Evolutionary conservation across 2,797 vertebrate genomes (phyloP).

Genomic region (Spea hammondii): DNA sequence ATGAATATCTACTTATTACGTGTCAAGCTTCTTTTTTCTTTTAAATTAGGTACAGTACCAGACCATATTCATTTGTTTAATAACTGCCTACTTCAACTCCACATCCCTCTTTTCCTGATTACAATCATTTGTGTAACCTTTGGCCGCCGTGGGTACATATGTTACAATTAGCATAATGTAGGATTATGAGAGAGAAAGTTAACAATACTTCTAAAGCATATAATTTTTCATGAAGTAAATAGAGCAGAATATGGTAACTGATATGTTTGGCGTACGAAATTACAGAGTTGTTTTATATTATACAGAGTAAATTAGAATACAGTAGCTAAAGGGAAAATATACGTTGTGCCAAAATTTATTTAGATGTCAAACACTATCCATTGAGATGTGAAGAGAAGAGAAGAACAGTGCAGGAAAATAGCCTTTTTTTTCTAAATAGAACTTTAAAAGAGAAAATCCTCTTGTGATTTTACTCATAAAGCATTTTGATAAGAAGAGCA

Average conservation of each 20-base stretch:
- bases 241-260: slow-evolving; percentile 11
- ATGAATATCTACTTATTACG: no score
- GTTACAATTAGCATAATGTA: slow-evolving; percentile 33
- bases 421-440: no score
- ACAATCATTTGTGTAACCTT: slow-evolving; percentile 33
- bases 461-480: no score
- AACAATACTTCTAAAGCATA: slow-evolving; percentile 24
- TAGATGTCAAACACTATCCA: no score
- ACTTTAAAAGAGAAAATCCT: no score
- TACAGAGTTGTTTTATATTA: neutral
- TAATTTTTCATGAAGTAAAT: slow-evolving; percentile 31
- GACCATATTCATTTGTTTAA: slow-evolving; percentile 24
- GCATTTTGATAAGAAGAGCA: no score
- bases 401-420: no score
- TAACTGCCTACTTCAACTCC: slow-evolving; percentile 2
- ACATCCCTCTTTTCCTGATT: neutral
- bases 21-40: neutral
- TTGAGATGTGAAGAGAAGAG: no score
- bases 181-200: slow-evolving; percentile 25
- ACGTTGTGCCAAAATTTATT: no score
- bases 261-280: neutral
- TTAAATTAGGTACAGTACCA: neutral
- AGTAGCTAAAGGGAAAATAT: neutral
- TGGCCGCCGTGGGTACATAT: slow-evolving; percentile 14
- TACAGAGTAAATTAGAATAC: neutral